Evolutionary conservation across 2,888 invertebrate genomes (phyloP).

Genomic region (Sinelater perroti): DNA sequence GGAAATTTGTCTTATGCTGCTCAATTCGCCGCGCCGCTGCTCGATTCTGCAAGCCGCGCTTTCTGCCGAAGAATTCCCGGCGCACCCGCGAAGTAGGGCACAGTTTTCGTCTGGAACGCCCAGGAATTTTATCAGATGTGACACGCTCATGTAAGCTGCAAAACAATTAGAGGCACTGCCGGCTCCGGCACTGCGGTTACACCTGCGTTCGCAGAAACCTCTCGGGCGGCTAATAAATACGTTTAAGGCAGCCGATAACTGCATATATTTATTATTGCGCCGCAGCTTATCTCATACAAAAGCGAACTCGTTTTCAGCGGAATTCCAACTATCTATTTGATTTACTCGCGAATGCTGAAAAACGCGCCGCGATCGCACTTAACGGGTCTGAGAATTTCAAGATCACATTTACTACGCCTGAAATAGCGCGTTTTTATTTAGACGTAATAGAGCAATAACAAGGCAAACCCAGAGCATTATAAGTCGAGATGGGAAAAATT

Average conservation of each 20-base stretch:
- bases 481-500: no score
- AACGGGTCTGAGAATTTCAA: constrained; percentile 12
- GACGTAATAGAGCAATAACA: no score
- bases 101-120: neutral
- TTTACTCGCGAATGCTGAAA: neutral
- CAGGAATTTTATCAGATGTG: constrained; percentile 8
- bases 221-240: constrained; percentile 8
- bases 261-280: constrained; percentile 19
- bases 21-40: no score
- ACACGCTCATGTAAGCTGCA: constrained; percentile 2
- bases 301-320: constrained; percentile 13
- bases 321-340: constrained; percentile 11
- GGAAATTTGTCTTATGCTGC: neutral
- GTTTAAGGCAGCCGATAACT: constrained; percentile 14
- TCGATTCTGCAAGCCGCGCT: no score
- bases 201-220: constrained; percentile 15
- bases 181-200: constrained; percentile 4
- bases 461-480: no score
- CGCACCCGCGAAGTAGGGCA: no score
- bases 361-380: neutral
- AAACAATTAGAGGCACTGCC: constrained; percentile 4
- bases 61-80: no score
- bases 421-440: no score
- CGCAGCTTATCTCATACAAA: constrained; percentile 11
- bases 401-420: neutral